Evolutionary conservation across 2,113 vertebrate species (phyloP).

Genomic region (Equus przewalskii): DNA sequence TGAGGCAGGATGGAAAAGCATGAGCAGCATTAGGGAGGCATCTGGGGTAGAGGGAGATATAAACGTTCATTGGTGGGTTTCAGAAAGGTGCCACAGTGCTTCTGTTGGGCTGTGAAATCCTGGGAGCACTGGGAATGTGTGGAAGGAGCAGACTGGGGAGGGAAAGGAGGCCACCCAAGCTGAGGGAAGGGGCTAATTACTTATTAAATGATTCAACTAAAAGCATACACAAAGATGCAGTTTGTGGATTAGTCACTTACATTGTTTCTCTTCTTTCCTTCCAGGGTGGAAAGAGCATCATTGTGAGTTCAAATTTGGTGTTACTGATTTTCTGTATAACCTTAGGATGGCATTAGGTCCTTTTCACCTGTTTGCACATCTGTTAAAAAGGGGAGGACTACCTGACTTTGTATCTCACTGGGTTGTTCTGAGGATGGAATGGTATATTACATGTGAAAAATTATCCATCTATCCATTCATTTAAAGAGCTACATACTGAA

Average conservation of each 20-base stretch:
- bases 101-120: not conserved
- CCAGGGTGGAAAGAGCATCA: not conserved
- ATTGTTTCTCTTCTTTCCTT: not conserved
- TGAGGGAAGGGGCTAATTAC: not conserved
- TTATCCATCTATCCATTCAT: not conserved
- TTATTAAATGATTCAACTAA: not conserved
- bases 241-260: not conserved
- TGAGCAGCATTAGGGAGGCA: not conserved
- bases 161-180: too few species aligned
- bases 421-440: not conserved
- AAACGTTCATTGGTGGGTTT: not conserved
- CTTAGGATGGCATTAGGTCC: not conserved
- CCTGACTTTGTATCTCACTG: not conserved
- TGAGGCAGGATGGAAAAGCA: not conserved
- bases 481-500: not conserved
- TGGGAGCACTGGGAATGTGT: too few species aligned
- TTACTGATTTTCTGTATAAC: not conserved
- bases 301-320: not conserved
- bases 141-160: not conserved
- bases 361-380: not conserved
- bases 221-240: not conserved
- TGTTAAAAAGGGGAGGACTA: not conserved
- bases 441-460: not conserved
- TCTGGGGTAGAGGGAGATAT: accelerated
- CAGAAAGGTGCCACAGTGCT: not conserved